Evolutionary conservation across 2,113 vertebrate species (phyloP).

Genomic region (Grallaria varia): DNA sequence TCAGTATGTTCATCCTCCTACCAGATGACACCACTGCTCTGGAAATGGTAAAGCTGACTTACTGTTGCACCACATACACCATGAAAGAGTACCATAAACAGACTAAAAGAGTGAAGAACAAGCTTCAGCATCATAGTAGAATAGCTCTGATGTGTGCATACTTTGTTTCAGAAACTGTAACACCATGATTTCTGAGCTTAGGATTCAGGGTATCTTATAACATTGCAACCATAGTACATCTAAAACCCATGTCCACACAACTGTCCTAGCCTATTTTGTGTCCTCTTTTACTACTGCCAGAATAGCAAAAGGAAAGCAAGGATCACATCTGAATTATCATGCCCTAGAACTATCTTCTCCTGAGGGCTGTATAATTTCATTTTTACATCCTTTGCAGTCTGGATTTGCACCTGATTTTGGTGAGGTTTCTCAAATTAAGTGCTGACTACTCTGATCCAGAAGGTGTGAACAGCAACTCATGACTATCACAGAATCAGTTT

Average conservation of each 20-base stretch:
- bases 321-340: background rate
- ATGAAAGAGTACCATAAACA: background rate
- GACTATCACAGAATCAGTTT: background rate
- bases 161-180: background rate
- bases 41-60: slow-evolving; percentile 75
- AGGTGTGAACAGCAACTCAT: background rate
- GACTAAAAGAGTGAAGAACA: background rate
- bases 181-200: background rate
- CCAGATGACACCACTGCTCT: slow-evolving; percentile 79
- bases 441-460: background rate
- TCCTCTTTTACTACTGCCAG: background rate
- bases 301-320: background rate
- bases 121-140: background rate
- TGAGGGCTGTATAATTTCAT: background rate
- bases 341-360: background rate
- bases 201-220: background rate
- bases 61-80: background rate
- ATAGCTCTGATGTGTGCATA: background rate
- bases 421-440: background rate
- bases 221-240: background rate
- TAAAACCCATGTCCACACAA: background rate
- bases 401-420: background rate
- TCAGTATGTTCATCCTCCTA: slow-evolving; percentile 86
- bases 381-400: background rate
- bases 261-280: background rate